Evolutionary conservation across 2,888 invertebrate genomes (phyloP), one percentile per base, ranked within the genome.

Genomic region (Tridacna gigas): DNA sequence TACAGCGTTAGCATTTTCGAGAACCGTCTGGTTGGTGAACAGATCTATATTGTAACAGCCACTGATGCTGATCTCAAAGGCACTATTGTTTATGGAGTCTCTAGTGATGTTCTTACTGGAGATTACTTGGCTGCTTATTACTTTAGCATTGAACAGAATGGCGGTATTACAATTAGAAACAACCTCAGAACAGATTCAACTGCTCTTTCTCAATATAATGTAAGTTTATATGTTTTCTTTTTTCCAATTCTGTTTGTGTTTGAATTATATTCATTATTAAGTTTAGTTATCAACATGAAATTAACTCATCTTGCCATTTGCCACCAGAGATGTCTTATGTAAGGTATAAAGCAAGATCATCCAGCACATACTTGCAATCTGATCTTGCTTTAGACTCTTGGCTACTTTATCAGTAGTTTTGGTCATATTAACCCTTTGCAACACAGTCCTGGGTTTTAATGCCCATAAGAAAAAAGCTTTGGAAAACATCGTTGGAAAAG

Each of bases 121-220:
- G 91, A 92, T 79, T 91, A 91, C 79, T 90, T 89, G 48, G 91
- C 93, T 22, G 91, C 92, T 0, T 91, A 88, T 74, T 93, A 91
- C 89, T 94, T 94, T 78, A 75, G 77, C 12, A 82, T 94, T 66
- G 84, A 90, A 61, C 28, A 66, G 2, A 75, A 51, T 26, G 93
- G 93, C n/a, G 63, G 71, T 45, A 89, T 93, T 22, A 77, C 89
- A n/a, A 88, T 93, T 26, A 89, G 88, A 60, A 91, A 91, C 71
- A 83, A 82, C 71, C 83, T 92, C 65, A 81, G 85, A 45, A 83
- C 83, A 0, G 93, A 93, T 69, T 78, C 78, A 18, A 79, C 85
- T 26, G 28, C 82, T 7, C 63, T 69, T 7, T 79, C 85, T 3
- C 51, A 15, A 11, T 88, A 74, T 56, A 74, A 79, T 73, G 83